Percentiles rank a stretch among this genome's conserved stretches.
Evolutionary conservation across 1,140 invertebrate species (phyloP).

Genomic region (Hylaeus volcanicus): DNA sequence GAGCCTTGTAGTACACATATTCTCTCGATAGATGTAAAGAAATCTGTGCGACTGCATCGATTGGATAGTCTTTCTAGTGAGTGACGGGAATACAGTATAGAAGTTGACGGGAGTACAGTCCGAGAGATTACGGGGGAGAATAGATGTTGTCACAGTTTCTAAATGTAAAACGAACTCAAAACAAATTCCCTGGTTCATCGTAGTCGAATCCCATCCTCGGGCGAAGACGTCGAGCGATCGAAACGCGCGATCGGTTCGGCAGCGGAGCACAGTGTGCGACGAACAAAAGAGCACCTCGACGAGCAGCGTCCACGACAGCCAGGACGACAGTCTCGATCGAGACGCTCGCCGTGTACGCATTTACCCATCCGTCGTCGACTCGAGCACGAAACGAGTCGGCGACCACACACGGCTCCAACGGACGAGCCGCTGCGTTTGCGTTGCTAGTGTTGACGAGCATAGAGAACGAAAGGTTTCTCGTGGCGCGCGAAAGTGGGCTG

Average conservation of each 20-base stretch:
- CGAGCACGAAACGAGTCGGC: constrained; percentile 39
- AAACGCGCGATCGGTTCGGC: constrained; percentile 39
- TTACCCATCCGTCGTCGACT: constrained; percentile 26
- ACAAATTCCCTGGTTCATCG: too few relatives aligned
- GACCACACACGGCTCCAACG: constrained; percentile 48
- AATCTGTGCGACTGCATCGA: too few relatives aligned
- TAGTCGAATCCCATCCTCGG: too few relatives aligned
- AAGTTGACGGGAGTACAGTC: too few relatives aligned
- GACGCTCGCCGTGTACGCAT: constrained; percentile 50
- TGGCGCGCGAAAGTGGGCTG: not conserved
- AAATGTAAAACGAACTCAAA: too few relatives aligned
- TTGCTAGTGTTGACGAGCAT: constrained; percentile 30
- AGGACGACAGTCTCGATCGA: constrained; percentile 37
- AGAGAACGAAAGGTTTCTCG: constrained; percentile 14
- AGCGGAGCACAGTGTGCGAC: constrained; percentile 70
- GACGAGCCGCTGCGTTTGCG: constrained; percentile 48
- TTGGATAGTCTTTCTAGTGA: too few relatives aligned
- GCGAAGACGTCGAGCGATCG: not conserved
- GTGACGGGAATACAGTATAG: too few relatives aligned
- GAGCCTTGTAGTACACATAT: too few relatives aligned
- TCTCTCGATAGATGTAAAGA: too few relatives aligned
- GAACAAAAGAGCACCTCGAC: constrained; percentile 66
- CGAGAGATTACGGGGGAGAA: too few relatives aligned
- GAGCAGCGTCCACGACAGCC: constrained; percentile 61
- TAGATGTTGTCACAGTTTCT: too few relatives aligned